phyloP scores from a whole-genome alignment of 2,797 vertebrate species.

The Oreortyx pictus region DNA sequence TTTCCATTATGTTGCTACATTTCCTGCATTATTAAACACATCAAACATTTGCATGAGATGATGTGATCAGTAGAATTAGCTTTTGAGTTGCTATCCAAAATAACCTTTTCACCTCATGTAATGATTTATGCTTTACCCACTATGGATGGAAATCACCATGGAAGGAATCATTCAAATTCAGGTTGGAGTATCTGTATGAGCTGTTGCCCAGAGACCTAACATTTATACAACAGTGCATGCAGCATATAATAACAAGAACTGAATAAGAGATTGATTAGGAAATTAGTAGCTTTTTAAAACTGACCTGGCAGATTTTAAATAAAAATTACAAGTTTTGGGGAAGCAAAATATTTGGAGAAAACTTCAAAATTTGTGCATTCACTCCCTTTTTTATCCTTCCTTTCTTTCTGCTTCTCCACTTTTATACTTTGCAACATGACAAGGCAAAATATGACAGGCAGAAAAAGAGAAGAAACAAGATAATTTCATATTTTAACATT shows the following conservation, averaged over 20 bases:
- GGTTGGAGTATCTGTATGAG: not conserved
- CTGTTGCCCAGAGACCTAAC: not conserved
- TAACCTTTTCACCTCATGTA: not conserved
- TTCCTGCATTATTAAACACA: not conserved
- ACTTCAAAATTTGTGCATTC: not conserved
- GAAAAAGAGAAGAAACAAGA: not conserved
- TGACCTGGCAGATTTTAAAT: not conserved
- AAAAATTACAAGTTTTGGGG: not conserved
- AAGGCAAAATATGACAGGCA: not conserved
- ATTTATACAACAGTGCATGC: not conserved
- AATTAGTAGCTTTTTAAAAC: not conserved
- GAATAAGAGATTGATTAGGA: not conserved
- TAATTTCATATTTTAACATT: not conserved
- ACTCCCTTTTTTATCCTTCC: not conserved
- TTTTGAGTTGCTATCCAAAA: not conserved
- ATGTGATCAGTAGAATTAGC: not conserved
- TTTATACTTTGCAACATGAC: not conserved
- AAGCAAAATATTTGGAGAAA: not conserved
- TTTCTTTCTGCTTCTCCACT: not conserved
- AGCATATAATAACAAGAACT: not conserved
- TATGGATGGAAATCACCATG: not conserved
- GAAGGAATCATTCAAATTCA: not conserved
- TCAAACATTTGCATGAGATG: not conserved
- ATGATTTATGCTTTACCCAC: not conserved
- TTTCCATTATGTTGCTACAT: not conserved